Evolutionary conservation across 1,140 invertebrate species (phyloP), one percentile per base, ranked within the genome.

Genomic region (Drosophila albomicans): DNA sequence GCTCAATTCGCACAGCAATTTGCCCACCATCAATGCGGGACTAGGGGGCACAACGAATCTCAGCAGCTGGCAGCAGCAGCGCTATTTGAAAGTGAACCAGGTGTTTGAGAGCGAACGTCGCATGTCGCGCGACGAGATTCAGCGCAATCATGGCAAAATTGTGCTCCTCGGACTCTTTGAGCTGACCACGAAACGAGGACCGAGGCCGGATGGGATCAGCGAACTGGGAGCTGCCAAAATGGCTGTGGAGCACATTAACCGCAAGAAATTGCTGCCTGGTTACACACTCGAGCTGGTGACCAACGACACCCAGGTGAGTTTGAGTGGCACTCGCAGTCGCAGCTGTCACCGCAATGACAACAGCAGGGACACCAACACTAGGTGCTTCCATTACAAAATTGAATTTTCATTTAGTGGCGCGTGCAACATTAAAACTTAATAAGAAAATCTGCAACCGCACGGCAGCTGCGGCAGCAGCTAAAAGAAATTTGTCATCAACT

Each of bases 291-390:
- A 95, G 66, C 94, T 97, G 51, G 93, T 96, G 71, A 95, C 95
- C 80, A 97, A 97, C 84, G 96, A 98, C 82, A 97, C 96, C 1
- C 95, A 96, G 95, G 97, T 97, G 93, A 93, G 93, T 88, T 4
- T 25, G 20, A 25, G 20, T 1, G 5, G 38, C 7, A 2, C n/a
- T 30, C 51, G 10, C 20, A 25, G 20, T 25, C n/a, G 28, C 49
- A 25, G 5, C 5, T 7, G 51, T 7, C 32, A 8, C 51, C 28
- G n/a, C 25, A 32, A 13, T 43, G 20, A 8, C 6, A n/a, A 61
- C 25, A n/a, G 28, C 43, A 43, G 20, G 20, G 20, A 25, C 20
- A 25, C 20, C 28, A 58, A 30, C n/a, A 16, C n/a, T 45, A 10
- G 30, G 10, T 43, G 32, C 2, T 35, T 77, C 69, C 85, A 88